Conservation (phyloP, 2,888 invertebrate species). For the Pterobdella sp. region DNA sequence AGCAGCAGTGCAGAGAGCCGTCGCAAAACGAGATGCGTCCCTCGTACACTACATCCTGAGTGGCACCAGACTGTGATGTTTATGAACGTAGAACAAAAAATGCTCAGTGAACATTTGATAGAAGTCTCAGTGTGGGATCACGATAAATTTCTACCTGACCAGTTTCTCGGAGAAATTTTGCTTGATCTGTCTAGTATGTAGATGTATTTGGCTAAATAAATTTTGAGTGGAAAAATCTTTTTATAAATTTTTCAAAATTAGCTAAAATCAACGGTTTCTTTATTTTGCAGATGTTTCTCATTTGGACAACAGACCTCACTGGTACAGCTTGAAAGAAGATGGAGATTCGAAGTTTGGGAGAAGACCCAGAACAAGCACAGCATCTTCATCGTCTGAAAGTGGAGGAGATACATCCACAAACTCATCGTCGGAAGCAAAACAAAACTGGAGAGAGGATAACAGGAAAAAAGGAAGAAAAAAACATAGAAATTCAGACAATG, state of each 20-base stretch:
- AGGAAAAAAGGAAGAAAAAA: conserved; percentile 14
- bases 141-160: conserved; percentile 56
- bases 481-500: neutral
- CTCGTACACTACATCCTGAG: conserved; percentile 55
- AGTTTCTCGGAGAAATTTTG: conserved; percentile 54
- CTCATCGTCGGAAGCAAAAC: neutral
- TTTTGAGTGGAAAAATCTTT: neutral
- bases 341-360: conserved; percentile 27
- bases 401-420: conserved; percentile 17
- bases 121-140: conserved; percentile 60
- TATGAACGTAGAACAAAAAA: conserved; percentile 52
- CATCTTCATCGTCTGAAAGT: conserved; percentile 29
- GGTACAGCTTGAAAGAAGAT: conserved; percentile 51
- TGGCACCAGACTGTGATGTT: conserved; percentile 60
- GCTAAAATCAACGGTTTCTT: neutral
- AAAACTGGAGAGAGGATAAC: conserved; percentile 7
- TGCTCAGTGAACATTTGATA: conserved; percentile 53
- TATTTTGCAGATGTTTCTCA: conserved; percentile 50
- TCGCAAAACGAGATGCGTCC: conserved; percentile 56
- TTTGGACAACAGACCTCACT: conserved; percentile 55
- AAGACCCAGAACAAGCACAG: conserved; percentile 25
- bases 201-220: neutral
- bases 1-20: conserved; percentile 53
- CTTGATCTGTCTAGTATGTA: conserved; percentile 44
- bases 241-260: neutral